Evolutionary conservation across 2,113 vertebrate genomes (phyloP), one percentile per base, ranked within the genome.

Genomic region (Phyllostomus hastatus): DNA sequence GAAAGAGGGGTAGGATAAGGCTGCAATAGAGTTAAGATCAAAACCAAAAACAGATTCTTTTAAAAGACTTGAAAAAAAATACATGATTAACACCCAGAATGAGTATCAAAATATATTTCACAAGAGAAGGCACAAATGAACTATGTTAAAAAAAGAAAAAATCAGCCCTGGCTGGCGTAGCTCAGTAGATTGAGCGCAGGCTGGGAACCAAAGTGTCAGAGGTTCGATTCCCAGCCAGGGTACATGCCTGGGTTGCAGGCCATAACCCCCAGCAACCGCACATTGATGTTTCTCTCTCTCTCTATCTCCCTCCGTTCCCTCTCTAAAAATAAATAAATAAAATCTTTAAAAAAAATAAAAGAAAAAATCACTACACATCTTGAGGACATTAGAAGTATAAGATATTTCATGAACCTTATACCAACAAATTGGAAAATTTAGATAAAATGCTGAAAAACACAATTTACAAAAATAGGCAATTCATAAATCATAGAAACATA

Each of bases 351-450:
- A n/a, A n/a, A n/a, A n/a, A n/a, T n/a, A n/a, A n/a, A 82, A 52
- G 16, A 19, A 82, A 94, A 89, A 93, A 46, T 73, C 35, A 66
- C 28, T 41, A 80, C 9, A 61, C 7, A 84, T 38, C 2, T 46
- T 79, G 7, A 3, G 33, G 10, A 67, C 2, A 41, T 75, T 52
- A 84, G 15, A 59, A 86, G 83, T 19, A 35, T 31, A 54, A 61
- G 46, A 93, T 88, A 94, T 76, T 92, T 80, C 50, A 82, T 79
- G 38, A 91, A 83, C 38, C 85, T 93, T 75, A 84, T 85, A 82
- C 26, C 66, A 93, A 75, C 57, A 73, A 85, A 75, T 89, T 31
- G 85, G 48, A 84, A 78, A 95, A 64, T 67, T 79, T 48, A 92
- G 33, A 83, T 64, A 70, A 90, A 93, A 93, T 70, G 57, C 50